These are phyloP conservation scores for Pteropus alecto DNA, from an alignment of 2,113 vertebrate genomes.

Conservation along the genomic window DNA sequence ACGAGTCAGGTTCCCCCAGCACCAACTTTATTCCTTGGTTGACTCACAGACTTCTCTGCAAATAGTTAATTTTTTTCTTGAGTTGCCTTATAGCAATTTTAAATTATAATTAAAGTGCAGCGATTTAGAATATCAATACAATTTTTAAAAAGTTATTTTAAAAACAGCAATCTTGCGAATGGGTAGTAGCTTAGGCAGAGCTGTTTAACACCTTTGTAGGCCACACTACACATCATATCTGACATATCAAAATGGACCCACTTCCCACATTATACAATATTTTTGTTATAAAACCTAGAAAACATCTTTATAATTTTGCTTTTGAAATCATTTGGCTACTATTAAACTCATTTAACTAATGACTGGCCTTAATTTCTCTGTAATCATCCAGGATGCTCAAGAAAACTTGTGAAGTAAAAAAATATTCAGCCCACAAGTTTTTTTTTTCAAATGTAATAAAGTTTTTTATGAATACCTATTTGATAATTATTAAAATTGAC, in stretches of 20 bases:
- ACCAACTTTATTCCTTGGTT: background rate
- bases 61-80: background rate
- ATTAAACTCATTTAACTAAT: background rate
- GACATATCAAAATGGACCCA: background rate
- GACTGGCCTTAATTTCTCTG: background rate
- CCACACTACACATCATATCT: background rate
- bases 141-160: background rate
- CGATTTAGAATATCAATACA: background rate
- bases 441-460: background rate
- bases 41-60: background rate
- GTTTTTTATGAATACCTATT: background rate
- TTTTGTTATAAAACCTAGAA: constrained; percentile 16
- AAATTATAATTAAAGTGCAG: background rate
- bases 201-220: background rate
- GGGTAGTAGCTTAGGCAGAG: background rate
- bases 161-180: background rate
- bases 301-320: background rate
- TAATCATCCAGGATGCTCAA: background rate
- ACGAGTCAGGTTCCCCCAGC: background rate
- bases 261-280: background rate
- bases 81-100: background rate
- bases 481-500: constrained; percentile 10
- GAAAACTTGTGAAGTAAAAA: background rate
- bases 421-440: background rate
- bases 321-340: background rate